These are phyloP conservation scores for Cebidichthys violaceus DNA, from an alignment of 2,113 vertebrate genomes.

Conservation along the genomic window DNA sequence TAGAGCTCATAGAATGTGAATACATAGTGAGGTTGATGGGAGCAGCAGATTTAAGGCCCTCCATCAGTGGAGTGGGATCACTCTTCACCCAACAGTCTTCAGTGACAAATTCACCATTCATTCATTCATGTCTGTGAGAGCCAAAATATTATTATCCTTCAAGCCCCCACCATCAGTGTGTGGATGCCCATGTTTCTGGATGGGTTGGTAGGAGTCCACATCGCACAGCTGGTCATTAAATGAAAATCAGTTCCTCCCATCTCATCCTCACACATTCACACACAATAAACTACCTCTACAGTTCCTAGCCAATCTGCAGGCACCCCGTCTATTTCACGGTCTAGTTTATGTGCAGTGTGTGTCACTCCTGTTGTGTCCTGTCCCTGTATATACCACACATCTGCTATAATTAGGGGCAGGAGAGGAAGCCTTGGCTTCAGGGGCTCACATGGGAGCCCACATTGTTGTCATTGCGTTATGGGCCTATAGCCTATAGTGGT, in stretches of 20 bases:
- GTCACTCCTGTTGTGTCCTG: conserved; percentile 54
- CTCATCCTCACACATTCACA: conserved; percentile 41
- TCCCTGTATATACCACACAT: conserved; percentile 54
- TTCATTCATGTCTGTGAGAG: conserved; percentile 66
- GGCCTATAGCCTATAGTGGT: conserved; percentile 33
- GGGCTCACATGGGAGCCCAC: conserved; percentile 54
- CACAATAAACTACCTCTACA: conserved; percentile 60
- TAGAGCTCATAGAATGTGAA: not conserved
- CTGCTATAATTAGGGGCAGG: conserved; percentile 62
- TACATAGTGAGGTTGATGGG: not conserved
- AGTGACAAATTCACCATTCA: conserved; percentile 25
- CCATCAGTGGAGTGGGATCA: conserved; percentile 21
- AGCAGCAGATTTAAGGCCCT: not conserved
- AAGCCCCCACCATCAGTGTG: not conserved
- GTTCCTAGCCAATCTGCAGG: conserved; percentile 45
- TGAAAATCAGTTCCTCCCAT: conserved; percentile 63
- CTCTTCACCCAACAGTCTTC: conserved; percentile 37
- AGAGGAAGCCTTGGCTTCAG: conserved; percentile 66
- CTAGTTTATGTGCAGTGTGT: conserved; percentile 63
- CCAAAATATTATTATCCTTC: conserved; percentile 62
- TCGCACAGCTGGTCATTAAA: conserved; percentile 74
- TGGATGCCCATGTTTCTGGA: conserved; percentile 58
- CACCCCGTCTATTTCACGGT: conserved; percentile 63
- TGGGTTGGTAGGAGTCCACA: conserved; percentile 51
- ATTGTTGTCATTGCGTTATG: conserved; percentile 56